A percentile compares a stretch with the other conserved stretches of the same genome.
Conservation (phyloP, 2,888 invertebrate genomes). For the Diarsia mendica region DNA sequence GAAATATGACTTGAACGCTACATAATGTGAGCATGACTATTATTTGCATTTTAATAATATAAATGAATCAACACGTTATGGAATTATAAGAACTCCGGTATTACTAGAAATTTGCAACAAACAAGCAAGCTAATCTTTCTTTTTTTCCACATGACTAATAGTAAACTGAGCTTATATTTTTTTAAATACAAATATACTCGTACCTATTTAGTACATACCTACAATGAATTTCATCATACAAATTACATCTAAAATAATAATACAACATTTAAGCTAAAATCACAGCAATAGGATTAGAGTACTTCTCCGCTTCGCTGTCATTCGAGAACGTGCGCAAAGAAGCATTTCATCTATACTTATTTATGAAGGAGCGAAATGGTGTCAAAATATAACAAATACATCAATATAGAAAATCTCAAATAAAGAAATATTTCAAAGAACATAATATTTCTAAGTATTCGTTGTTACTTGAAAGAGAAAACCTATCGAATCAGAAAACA, state of each 20-base stretch:
- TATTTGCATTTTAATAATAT: conserved; percentile 3
- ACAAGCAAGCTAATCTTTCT: neutral
- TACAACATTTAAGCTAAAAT: too few relatives aligned
- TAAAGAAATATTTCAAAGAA: neutral
- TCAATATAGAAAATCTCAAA: neutral
- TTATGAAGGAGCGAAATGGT: too few relatives aligned
- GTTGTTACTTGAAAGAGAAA: neutral
- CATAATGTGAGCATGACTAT: neutral
- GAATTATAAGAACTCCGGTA: neutral
- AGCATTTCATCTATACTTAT: neutral
- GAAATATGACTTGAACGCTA: conserved; percentile 6
- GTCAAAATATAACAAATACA: neutral
- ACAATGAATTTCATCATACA: too few relatives aligned
- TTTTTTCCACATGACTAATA: neutral
- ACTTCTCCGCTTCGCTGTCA: too few relatives aligned
- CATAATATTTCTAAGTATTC: neutral
- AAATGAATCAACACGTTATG: neutral
- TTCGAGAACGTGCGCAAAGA: too few relatives aligned
- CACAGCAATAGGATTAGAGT: too few relatives aligned
- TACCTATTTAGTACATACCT: too few relatives aligned
- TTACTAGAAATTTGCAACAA: neutral
- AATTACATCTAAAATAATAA: too few relatives aligned
- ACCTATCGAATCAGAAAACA: neutral
- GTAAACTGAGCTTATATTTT: neutral
- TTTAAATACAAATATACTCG: neutral